These are phyloP conservation scores for Nothobranchius furzeri DNA, from an alignment of 2,113 vertebrate genomes.

Conservation along the genomic window DNA sequence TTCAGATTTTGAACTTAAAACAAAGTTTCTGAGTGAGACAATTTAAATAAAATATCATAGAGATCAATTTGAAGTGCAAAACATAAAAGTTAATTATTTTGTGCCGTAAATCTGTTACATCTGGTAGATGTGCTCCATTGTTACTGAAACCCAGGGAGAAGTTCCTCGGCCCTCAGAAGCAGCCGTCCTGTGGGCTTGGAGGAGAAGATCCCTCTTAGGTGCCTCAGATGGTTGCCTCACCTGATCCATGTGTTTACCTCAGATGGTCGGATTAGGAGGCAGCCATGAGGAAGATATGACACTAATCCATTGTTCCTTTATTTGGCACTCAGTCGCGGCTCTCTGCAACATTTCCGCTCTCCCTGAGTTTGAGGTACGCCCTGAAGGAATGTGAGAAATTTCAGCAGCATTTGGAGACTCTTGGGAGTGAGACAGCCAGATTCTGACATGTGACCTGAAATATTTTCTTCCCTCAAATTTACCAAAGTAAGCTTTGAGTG, in stretches of 20 bases:
- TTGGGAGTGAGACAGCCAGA: conserved; percentile 10
- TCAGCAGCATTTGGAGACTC: conserved; percentile 35
- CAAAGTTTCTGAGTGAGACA: conserved; percentile 4
- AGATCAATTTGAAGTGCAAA: no score
- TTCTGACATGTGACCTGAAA: conserved; percentile 28
- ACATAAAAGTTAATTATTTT: no score
- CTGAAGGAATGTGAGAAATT: conserved; percentile 49
- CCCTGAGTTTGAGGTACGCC: conserved; percentile 41
- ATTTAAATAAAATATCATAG: background rate
- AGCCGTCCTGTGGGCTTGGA: conserved; percentile 20
- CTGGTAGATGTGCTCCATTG: background rate
- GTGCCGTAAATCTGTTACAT: conserved; percentile 3
- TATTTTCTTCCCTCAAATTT: background rate
- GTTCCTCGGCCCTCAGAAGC: conserved; percentile 11
- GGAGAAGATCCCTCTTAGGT: conserved; percentile 57
- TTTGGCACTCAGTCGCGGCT: conserved; percentile 57
- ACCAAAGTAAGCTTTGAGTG: background rate
- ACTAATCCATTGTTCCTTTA: conserved; percentile 66
- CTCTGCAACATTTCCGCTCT: conserved; percentile 52
- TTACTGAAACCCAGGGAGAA: background rate
- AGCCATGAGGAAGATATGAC: conserved; percentile 70
- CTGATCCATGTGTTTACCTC: conserved; percentile 73
- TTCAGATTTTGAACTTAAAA: conserved; percentile 37
- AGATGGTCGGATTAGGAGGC: conserved; percentile 76
- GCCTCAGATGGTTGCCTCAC: conserved; percentile 73